Percentiles rank a stretch among this genome's conserved stretches.
These are phyloP conservation scores for Aurelia coerulea DNA, from an alignment of 30 jellyfish, hydroid and myxozoan species.

Conservation along the genomic window DNA sequence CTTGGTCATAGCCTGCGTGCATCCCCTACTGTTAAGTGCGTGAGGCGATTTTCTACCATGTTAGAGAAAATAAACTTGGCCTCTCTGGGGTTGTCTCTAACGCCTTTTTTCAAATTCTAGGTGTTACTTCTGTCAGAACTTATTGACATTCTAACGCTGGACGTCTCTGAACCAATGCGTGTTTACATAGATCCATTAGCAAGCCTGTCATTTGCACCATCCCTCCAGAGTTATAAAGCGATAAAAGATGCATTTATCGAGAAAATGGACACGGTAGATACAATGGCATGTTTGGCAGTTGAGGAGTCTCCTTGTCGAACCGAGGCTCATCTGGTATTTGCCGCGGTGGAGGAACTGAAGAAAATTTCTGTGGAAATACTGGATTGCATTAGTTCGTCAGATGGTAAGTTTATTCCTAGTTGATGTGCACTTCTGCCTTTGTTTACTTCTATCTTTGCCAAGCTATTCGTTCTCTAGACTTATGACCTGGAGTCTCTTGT, in stretches of 20 bases:
- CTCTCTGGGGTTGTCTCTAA: no score
- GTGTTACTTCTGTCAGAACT: constrained; percentile 24
- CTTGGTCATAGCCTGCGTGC: no score
- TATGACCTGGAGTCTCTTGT: no score
- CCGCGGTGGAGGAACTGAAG: constrained; percentile 50
- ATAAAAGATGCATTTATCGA: constrained; percentile 44
- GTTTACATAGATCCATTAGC: constrained; percentile 52
- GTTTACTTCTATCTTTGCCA: no score
- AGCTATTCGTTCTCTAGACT: no score
- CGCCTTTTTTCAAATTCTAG: background rate
- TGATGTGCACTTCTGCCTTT: no score
- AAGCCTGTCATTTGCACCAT: constrained; percentile 64
- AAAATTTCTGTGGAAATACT: constrained; percentile 28
- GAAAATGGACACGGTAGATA: constrained; percentile 55
- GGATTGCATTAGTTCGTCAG: background rate
- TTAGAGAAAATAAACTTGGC: no score
- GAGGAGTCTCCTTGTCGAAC: constrained; percentile 43
- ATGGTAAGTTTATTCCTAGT: background rate
- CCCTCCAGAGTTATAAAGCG: constrained; percentile 22
- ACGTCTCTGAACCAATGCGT: constrained; percentile 54
- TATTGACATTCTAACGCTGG: constrained; percentile 50
- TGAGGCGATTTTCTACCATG: no score
- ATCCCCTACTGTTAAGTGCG: no score
- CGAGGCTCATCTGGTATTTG: constrained; percentile 49
- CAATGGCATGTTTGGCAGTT: constrained; percentile 68